phyloP scores from a whole-genome alignment of 2,888 invertebrate species.

The Diarsia rubi region DNA sequence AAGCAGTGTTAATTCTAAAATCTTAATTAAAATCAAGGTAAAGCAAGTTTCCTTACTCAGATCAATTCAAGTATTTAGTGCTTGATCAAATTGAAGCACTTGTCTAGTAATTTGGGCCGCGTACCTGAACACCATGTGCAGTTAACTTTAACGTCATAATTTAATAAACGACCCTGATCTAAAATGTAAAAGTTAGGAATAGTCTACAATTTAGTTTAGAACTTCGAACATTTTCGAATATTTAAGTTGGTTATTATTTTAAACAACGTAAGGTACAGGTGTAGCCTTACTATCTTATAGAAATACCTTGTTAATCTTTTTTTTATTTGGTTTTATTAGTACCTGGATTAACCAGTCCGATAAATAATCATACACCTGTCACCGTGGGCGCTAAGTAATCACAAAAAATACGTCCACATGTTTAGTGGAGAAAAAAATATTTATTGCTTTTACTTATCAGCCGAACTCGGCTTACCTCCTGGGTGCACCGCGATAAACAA shows the following conservation, averaged over 20 bases:
- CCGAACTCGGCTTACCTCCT: neutral
- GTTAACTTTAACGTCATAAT: slow-evolving; percentile 21
- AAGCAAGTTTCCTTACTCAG: slow-evolving; percentile 29
- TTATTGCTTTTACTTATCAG: slow-evolving; percentile 11
- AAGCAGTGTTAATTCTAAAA: neutral
- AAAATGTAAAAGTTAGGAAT: neutral
- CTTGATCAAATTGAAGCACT: neutral
- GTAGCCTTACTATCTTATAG: neutral
- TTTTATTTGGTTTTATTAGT: slow-evolving; percentile 26
- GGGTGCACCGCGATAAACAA: slow-evolving; percentile 28
- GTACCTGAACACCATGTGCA: neutral
- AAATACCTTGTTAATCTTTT: slow-evolving; percentile 16
- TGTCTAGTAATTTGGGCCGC: neutral
- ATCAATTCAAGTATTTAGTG: neutral
- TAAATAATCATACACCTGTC: slow-evolving; percentile 32
- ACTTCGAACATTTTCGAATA: neutral
- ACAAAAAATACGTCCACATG: slow-evolving; percentile 12
- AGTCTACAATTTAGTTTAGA: neutral
- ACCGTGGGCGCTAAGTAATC: slow-evolving; percentile 25
- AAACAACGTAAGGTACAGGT: neutral
- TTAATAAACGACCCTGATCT: slow-evolving; percentile 5
- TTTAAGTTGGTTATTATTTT: neutral
- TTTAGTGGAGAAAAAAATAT: slow-evolving; percentile 21
- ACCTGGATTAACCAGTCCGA: slow-evolving; percentile 23
- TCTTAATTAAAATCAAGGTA: slow-evolving; percentile 1